Evolutionary conservation across 2,888 invertebrate species (phyloP).

Genomic region (Branchipolynoe longqiensis): DNA sequence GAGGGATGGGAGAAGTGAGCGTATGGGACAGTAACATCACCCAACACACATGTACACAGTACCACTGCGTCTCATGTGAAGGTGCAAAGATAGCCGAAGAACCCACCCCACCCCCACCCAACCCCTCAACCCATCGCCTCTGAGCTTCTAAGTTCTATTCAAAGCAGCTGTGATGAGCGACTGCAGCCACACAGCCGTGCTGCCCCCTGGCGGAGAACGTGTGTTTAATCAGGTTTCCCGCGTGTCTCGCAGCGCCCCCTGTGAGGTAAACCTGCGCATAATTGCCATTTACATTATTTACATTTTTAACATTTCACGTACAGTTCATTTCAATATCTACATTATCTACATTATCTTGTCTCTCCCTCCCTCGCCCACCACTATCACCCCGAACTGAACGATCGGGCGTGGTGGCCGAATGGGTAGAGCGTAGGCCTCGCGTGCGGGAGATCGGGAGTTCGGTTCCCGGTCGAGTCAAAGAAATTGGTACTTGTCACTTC

Average conservation of each 20-base stretch:
- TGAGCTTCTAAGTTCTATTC: constrained; percentile 10
- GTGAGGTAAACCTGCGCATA: constrained; percentile 8
- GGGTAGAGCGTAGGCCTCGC: no score
- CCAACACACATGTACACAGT: constrained; percentile 10
- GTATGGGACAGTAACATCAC: constrained; percentile 10
- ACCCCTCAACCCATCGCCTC: neutral
- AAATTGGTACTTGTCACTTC: no score
- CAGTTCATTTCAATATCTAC: constrained; percentile 46
- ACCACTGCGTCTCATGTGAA: no score
- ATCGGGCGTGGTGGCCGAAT: neutral
- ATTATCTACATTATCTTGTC: constrained; percentile 6
- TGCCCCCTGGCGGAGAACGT: constrained; percentile 28
- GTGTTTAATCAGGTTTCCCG: constrained; percentile 26
- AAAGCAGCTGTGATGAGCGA: neutral
- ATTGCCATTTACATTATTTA: constrained; percentile 51
- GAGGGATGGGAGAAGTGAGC: neutral
- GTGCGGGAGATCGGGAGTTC: no score
- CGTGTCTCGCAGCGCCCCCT: constrained; percentile 9
- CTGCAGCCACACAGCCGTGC: no score
- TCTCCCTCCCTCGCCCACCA: neutral
- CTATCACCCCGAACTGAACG: neutral
- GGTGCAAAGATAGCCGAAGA: no score
- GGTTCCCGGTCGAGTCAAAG: no score
- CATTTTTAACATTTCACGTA: constrained; percentile 43
- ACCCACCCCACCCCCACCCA: no score